Evolutionary conservation across 2,797 vertebrate species (phyloP), one percentile per base, ranked within the genome.

Genomic region (Phoxinus dragarum): DNA sequence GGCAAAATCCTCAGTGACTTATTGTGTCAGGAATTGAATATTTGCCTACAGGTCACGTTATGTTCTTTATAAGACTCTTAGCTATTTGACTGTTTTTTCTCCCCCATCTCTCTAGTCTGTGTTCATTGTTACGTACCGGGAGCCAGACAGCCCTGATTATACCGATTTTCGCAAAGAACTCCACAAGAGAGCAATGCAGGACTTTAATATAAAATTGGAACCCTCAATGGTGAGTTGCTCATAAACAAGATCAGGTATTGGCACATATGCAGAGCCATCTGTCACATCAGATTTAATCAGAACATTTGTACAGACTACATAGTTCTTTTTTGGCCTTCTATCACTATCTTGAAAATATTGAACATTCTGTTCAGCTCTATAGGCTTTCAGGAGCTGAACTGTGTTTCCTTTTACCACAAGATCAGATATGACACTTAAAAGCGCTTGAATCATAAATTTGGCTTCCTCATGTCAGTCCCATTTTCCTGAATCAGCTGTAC

Each of bases 121-220:
- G 61, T 94, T 99, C 84, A 93, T 99, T 90, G 98, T 99, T 90
- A 97, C 97, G 0, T 99, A 99, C 90, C 96, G 97, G 0, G 95
- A 98, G 84, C 98, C 98, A 27, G 96, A 97, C 84, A 98, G 96
- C 84, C 96, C 96, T 0, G 97, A 98, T 88, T 99, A 98, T 92
- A 93, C 92, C 84, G 92, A 94, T 42, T 99, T 99, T 89, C 97
- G 97, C 93, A 96, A 81, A 67, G 96, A 96, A 82, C 96, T 99
- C 80, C 96, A 98, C 81, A 93, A 94, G 88, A 95, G 96, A 91
- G 96, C 97, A 77, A 94, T 93, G 88, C 94, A 91, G 92, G 97
- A 98, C 56, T 98, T 97, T 9, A 96, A 96, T 7, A 95, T 98
- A 84, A 95, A 96, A 64, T 91, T 99, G 91, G 95, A 97, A 81